These are phyloP conservation scores for Salmo trutta DNA, from an alignment of 2,797 vertebrate species.

Conservation along the genomic window DNA sequence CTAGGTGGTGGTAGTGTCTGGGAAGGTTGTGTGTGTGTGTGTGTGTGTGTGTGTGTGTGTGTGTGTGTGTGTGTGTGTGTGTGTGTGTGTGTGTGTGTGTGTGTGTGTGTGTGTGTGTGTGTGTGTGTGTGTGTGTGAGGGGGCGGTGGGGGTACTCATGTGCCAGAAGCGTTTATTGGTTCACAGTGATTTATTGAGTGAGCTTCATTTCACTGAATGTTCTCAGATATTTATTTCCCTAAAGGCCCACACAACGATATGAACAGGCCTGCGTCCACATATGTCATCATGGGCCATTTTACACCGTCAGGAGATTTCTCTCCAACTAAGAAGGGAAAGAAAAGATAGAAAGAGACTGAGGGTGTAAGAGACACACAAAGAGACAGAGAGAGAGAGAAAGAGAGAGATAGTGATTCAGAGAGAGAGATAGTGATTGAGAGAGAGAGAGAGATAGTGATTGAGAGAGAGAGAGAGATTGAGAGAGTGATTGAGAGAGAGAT, in stretches of 20 bases:
- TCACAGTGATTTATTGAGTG: conserved; percentile 99
- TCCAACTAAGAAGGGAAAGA: conserved; percentile 70
- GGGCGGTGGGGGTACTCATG: conserved; percentile 80
- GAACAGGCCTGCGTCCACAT: conserved; percentile 99
- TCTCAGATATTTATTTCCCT: conserved; percentile 99
- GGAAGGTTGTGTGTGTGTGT: conserved; percentile 49
- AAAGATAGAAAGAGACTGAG: not conserved
- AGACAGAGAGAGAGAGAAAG: conserved; percentile 34
- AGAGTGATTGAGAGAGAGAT: fast-evolving
- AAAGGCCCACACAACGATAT: conserved; percentile 99
- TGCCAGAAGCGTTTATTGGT: conserved; percentile 99
- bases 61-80: not conserved
- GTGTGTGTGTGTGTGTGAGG: conserved; percentile 30
- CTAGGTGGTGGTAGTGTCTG: conserved; percentile 87
- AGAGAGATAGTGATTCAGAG: conserved; percentile 8
- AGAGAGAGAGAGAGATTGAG: not conserved
- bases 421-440: conserved; percentile 34
- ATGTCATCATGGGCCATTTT: conserved; percentile 99
- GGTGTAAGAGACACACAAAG: not conserved
- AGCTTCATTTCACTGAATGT: conserved; percentile 99
- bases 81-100: not conserved
- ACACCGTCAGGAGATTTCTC: conserved; percentile 97
- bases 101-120: conserved; percentile 16
- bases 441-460: not conserved
- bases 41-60: not conserved